Percentiles rank a stretch among this genome's conserved stretches.
phyloP scores from a whole-genome alignment of 2,888 invertebrate genomes.

The Cynaeus angustus region DNA sequence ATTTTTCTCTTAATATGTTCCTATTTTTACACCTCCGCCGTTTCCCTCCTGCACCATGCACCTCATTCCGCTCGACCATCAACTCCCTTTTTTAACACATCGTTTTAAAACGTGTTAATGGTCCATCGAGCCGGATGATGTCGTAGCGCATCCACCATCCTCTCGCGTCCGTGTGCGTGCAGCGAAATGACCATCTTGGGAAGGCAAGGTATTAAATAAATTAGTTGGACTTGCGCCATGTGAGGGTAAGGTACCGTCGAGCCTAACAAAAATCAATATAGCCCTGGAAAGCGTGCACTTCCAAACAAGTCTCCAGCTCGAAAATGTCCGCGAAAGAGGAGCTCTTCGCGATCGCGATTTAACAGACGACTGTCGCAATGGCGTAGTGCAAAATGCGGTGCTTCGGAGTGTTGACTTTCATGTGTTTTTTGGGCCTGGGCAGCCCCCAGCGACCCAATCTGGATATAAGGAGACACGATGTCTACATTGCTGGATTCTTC shows the following conservation, averaged over 20 bases:
- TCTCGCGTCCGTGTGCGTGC: constrained; percentile 17
- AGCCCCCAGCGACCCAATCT: constrained; percentile 78
- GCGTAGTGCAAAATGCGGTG: constrained; percentile 29
- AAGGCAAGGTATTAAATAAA: constrained; percentile 39
- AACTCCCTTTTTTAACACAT: too few species aligned
- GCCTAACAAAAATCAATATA: constrained; percentile 45
- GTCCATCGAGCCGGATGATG: neutral
- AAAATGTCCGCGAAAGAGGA: constrained; percentile 25
- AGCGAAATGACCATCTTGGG: constrained; percentile 28
- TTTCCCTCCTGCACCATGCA: too few species aligned
- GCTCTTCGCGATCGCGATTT: neutral
- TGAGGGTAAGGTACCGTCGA: constrained; percentile 20
- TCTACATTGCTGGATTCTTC: constrained; percentile 95
- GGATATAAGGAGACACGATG: constrained; percentile 84
- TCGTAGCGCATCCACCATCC: constrained; percentile 39
- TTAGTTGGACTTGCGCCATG: constrained; percentile 45
- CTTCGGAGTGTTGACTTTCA: constrained; percentile 10
- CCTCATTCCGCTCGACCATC: too few species aligned
- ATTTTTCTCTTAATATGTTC: too few species aligned
- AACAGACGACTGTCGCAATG: constrained; percentile 9
- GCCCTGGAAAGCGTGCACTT: constrained; percentile 46
- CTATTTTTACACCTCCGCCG: too few species aligned
- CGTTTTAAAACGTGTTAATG: neutral
- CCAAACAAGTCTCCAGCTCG: constrained; percentile 17
- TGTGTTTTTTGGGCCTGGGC: constrained; percentile 49